Evolutionary conservation across 2,888 invertebrate genomes (phyloP).

Genomic region (Leptinotarsa haldemani): DNA sequence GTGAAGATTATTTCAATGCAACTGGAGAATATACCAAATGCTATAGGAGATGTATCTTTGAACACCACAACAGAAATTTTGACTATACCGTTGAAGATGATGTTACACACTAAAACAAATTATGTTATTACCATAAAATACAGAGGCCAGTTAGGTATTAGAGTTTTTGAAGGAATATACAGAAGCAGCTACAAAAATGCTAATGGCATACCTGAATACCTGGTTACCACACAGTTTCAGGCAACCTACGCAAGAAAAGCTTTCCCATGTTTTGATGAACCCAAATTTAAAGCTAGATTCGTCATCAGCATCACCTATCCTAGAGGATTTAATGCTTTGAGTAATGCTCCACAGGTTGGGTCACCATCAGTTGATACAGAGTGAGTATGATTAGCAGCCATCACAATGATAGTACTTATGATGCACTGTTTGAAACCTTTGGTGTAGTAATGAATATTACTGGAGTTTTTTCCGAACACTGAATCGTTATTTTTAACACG

Average conservation of each 20-base stretch:
- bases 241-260: conserved; percentile 76
- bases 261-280: conserved; percentile 85
- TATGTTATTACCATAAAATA: conserved; percentile 48
- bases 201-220: conserved; percentile 53
- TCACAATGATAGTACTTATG: too few relatives aligned
- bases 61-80: conserved; percentile 44
- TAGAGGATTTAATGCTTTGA: conserved; percentile 45
- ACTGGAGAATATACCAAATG: conserved; percentile 11
- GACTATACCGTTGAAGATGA: conserved; percentile 33
- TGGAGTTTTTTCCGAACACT: too few relatives aligned
- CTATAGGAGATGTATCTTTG: conserved; percentile 15
- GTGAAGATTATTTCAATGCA: conserved; percentile 27
- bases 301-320: conserved; percentile 64
- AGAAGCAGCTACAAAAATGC: conserved; percentile 64
- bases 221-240: conserved; percentile 78
- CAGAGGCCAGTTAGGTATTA: conserved; percentile 53
- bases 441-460: too few relatives aligned
- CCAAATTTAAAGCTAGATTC: conserved; percentile 63
- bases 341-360: conserved; percentile 43
- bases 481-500: too few relatives aligned
- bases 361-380: background rate
- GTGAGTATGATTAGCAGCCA: conserved; percentile 27
- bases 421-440: too few relatives aligned
- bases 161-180: conserved; percentile 68
- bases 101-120: conserved; percentile 25